phyloP scores from a whole-genome alignment of 2,113 vertebrate genomes.

The Rafetus swinhoei region DNA sequence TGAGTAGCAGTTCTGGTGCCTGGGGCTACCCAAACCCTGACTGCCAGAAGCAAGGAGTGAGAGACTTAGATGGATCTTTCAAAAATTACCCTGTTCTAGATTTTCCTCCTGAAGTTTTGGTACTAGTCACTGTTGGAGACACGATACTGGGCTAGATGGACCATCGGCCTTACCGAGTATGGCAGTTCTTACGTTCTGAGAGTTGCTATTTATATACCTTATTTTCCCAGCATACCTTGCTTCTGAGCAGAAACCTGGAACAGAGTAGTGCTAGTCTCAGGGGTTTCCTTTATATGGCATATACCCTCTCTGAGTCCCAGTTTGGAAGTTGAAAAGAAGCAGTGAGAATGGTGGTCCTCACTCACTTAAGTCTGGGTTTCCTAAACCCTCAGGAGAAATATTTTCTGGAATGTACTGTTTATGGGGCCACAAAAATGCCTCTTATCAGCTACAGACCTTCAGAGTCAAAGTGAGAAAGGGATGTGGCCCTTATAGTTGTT shows the following conservation, averaged over 20 bases:
- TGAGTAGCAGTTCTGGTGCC: too few species aligned
- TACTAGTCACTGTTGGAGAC: not conserved
- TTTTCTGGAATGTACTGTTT: not conserved
- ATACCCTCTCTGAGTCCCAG: not conserved
- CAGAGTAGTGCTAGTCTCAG: not conserved
- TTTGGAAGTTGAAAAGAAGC: not conserved
- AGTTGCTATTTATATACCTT: not conserved
- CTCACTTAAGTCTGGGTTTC: not conserved
- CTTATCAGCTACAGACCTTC: not conserved
- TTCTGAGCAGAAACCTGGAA: not conserved
- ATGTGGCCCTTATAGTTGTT: constrained; percentile 7
- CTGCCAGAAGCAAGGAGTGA: not conserved
- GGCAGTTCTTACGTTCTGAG: not conserved
- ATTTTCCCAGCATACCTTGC: not conserved
- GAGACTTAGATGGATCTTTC: not conserved
- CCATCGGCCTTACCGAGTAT: not conserved
- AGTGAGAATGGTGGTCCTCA: not conserved
- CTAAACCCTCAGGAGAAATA: not conserved
- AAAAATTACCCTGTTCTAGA: not conserved
- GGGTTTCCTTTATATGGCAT: not conserved
- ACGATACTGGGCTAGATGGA: not conserved
- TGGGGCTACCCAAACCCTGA: not conserved
- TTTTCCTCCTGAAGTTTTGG: not conserved
- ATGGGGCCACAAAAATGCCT: not conserved
- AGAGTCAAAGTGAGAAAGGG: not conserved